Percentiles rank a stretch among this genome's conserved stretches.
phyloP scores from a whole-genome alignment of 2,888 invertebrate genomes.

The Portevinia maculata region DNA sequence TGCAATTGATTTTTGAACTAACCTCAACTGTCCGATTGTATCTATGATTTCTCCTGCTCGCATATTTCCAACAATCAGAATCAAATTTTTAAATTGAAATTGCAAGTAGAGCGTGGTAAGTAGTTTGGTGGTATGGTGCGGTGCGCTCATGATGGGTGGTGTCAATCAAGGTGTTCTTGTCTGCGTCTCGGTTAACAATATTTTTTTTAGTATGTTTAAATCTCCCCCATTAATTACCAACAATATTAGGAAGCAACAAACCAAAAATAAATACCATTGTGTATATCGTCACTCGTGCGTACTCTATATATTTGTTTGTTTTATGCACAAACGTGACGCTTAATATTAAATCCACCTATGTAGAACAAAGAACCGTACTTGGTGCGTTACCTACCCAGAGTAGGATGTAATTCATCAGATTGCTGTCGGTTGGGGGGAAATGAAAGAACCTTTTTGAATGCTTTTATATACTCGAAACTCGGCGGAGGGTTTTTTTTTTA shows the following conservation, averaged over 20 bases:
- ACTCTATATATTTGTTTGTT: constrained; percentile 43
- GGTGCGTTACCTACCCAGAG: constrained; percentile 9
- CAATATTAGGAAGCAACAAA: constrained; percentile 21
- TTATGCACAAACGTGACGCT: constrained; percentile 45
- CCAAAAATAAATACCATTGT: constrained; percentile 22
- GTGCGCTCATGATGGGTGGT: background rate
- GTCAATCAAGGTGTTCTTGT: constrained; percentile 25
- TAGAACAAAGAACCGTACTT: constrained; percentile 18
- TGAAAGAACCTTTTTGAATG: constrained; percentile 30
- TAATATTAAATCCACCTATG: constrained; percentile 35
- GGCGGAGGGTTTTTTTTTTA: background rate
- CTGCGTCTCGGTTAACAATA: background rate
- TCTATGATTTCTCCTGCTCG: constrained; percentile 8
- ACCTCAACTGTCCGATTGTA: constrained; percentile 8
- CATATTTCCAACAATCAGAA: background rate
- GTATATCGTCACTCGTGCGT: constrained; percentile 66
- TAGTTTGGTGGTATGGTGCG: background rate
- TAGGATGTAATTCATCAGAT: constrained; percentile 30
- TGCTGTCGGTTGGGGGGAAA: background rate
- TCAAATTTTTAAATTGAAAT: constrained; percentile 44
- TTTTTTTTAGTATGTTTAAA: constrained; percentile 14
- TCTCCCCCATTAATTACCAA: background rate
- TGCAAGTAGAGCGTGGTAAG: constrained; percentile 38
- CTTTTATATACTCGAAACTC: constrained; percentile 24
- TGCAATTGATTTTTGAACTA: constrained; percentile 61